Base-by-base conservation (phyloP, 2,113 vertebrate species). In the Panthera tigris region DNA sequence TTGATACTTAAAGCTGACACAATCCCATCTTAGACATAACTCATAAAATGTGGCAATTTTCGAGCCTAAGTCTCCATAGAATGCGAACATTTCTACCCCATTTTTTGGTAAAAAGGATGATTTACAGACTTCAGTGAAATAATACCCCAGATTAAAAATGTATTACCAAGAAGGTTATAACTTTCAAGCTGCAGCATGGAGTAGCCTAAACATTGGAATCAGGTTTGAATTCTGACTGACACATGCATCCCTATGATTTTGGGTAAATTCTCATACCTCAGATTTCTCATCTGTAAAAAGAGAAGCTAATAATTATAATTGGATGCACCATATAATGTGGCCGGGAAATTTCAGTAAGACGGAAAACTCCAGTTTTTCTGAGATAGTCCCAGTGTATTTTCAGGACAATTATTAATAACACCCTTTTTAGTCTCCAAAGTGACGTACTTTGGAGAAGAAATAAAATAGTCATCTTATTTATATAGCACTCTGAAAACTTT, bases 401-500 rank as follows among this genome's bases (percentile, higher is more conserved):
- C 19, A 82, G 15, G 19, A 52, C 33, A 80, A 63, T 81, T 85
- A 55, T 80, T 57, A 78, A 55, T 61, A 92, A 88, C 14, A 82
- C 7, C 2, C 5, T 83, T 45, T 96, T 69, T 69, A 21, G 5
- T 84, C 19, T 23, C 48, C 61, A 80, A 50, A 45, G 12, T 65
- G 29, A 78, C 8, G 33, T 10, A 66, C 3, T 78, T 88, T 79
- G n/a, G 16, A 68, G 89, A 94, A 94, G 10, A 96, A 91, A 95
- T n/a, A 31, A 87, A 57, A 39, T n/a, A 29, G 23, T 68, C 29
- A 63, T 33, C 2, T 87, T 68, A 71, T 55, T 79, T 50, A 79
- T 10, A 29, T 1, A 48, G 13, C 13, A 57, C 27, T 55, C 31
- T 88, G 74, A 79, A 88, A 66, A 12, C 3, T 68, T 41, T 84